Percentiles rank a stretch among this genome's conserved stretches.
Evolutionary conservation across 35 echinoderm and acorn worm species (phyloP).

Genomic region (Antedon bifida): DNA sequence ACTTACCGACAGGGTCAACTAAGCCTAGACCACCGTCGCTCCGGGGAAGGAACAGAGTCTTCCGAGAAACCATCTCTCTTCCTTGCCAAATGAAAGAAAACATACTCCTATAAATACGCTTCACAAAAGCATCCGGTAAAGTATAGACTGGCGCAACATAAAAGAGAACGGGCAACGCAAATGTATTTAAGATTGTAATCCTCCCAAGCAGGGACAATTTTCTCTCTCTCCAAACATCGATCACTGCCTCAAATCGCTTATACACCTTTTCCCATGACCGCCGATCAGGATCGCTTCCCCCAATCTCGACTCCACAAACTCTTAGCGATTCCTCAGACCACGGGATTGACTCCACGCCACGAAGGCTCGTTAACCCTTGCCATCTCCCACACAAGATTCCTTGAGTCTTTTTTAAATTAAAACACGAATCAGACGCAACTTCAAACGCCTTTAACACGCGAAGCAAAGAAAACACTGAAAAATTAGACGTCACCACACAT

Average conservation of each 20-base stretch:
- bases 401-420: too few species aligned
- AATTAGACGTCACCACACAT: background rate
- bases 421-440: background rate
- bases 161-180: background rate
- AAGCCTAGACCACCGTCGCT: too few species aligned
- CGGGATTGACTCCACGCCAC: background rate
- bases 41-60: background rate
- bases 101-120: background rate
- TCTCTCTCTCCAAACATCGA: background rate
- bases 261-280: background rate
- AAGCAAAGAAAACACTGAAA: background rate
- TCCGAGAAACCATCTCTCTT: background rate
- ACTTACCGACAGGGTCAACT: too few species aligned
- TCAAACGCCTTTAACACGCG: background rate
- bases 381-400: background rate
- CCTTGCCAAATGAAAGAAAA: background rate
- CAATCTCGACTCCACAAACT: background rate
- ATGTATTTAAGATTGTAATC: background rate
- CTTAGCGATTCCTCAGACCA: background rate
- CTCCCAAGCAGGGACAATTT: background rate
- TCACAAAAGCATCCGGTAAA: background rate
- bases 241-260: background rate
- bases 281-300: background rate
- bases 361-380: background rate
- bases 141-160: background rate